Conservation (phyloP, 2,888 invertebrate species). For the Dilophus febrilis region DNA sequence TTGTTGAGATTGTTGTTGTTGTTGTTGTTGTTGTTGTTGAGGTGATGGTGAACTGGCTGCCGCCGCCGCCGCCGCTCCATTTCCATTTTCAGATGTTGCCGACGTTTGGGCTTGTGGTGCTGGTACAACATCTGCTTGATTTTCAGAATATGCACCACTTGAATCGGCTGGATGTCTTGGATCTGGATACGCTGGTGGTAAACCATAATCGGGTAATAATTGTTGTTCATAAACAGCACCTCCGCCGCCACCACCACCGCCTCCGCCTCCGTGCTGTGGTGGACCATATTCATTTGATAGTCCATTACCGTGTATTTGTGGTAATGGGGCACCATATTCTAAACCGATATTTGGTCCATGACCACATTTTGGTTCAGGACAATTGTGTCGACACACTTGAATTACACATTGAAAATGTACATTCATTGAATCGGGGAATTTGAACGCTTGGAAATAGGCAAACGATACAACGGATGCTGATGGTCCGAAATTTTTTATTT, state of each 20-base stretch:
- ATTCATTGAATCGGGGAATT: constrained; percentile 93
- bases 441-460: constrained; percentile 92
- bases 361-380: constrained; percentile 80
- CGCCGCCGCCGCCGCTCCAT: constrained; percentile 20
- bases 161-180: constrained; percentile 77
- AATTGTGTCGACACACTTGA: constrained; percentile 85
- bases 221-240: constrained; percentile 56
- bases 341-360: constrained; percentile 40
- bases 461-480: constrained; percentile 88
- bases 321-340: constrained; percentile 43
- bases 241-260: constrained; percentile 10
- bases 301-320: constrained; percentile 33
- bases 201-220: constrained; percentile 49
- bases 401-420: constrained; percentile 95
- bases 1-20: constrained; percentile 33
- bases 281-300: constrained; percentile 47
- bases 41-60: constrained; percentile 35
- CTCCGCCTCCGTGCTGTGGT: constrained; percentile 20
- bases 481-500: constrained; percentile 88
- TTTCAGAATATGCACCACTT: constrained; percentile 60
- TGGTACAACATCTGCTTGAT: constrained; percentile 61
- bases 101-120: constrained; percentile 62
- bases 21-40: constrained; percentile 22
- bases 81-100: constrained; percentile 41
- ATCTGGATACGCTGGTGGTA: constrained; percentile 71